These are phyloP conservation scores for Proteles cristata DNA, from an alignment of 2,113 vertebrate genomes.

Conservation along the genomic window DNA sequence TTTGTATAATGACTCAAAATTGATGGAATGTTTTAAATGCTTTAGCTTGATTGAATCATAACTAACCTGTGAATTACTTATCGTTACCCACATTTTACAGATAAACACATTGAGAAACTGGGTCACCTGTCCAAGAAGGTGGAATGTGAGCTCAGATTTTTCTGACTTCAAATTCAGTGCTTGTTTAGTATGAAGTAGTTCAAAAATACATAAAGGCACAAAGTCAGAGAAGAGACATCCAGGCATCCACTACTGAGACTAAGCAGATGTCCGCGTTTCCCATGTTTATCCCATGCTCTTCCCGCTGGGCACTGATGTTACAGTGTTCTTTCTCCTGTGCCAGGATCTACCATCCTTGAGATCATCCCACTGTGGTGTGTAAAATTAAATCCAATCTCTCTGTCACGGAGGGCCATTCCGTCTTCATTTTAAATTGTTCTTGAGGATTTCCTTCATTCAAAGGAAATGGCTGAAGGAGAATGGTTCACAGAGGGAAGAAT, in stretches of 20 bases:
- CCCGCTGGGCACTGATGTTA: not conserved
- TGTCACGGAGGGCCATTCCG: not conserved
- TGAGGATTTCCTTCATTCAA: not conserved
- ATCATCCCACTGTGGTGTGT: not conserved
- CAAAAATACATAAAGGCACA: not conserved
- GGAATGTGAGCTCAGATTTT: not conserved
- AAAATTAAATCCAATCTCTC: not conserved
- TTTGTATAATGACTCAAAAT: not conserved
- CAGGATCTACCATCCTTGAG: not conserved
- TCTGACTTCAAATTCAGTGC: not conserved
- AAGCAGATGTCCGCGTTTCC: not conserved
- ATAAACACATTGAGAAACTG: not conserved
- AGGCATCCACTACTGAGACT: not conserved
- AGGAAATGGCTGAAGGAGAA: not conserved
- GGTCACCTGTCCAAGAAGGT: not conserved
- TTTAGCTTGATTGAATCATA: not conserved
- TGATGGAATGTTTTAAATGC: not conserved
- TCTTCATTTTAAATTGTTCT: not conserved
- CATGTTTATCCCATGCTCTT: fast-evolving
- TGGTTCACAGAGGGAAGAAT: not conserved
- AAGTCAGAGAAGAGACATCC: not conserved
- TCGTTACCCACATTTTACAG: not conserved
- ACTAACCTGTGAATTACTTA: not conserved
- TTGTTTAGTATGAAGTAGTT: not conserved
- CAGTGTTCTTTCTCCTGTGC: fast-evolving